These are phyloP conservation scores for Micrasema longulum DNA, from an alignment of 1,140 invertebrate genomes.

Conservation along the genomic window DNA sequence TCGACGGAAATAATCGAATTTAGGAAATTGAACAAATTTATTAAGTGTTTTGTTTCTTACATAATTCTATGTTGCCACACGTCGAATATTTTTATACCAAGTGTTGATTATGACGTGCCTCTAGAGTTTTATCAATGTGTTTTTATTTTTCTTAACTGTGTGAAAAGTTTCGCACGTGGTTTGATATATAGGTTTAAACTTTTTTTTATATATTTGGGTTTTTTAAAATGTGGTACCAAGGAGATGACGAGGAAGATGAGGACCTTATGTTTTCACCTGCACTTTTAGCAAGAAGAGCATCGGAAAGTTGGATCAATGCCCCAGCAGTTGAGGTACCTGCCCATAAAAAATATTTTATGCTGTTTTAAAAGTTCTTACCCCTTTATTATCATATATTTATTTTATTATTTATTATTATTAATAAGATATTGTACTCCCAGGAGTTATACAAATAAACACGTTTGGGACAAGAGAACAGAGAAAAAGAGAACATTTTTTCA, in stretches of 20 bases:
- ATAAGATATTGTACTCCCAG: neutral
- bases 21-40: no score
- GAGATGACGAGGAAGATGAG: constrained; percentile 80
- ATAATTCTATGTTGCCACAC: no score
- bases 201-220: neutral
- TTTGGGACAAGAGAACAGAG: no score
- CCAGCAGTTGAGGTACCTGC: constrained; percentile 85
- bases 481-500: no score
- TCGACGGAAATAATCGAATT: neutral
- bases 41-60: no score
- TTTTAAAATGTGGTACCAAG: constrained; percentile 75
- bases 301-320: constrained; percentile 87
- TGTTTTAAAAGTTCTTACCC: neutral
- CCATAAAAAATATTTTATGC: neutral
- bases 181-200: neutral
- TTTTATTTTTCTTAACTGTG: neutral
- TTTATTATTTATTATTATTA: neutral
- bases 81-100: no score
- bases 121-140: neutral
- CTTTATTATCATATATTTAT: neutral
- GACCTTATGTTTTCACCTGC: constrained; percentile 87
- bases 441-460: neutral
- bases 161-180: constrained; percentile 21
- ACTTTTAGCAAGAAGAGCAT: constrained; percentile 82
- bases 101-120: no score